Percentiles rank a stretch among this genome's conserved stretches.
phyloP scores from a whole-genome alignment of 2,888 invertebrate species.

The Himalopsyche kuldschensis region DNA sequence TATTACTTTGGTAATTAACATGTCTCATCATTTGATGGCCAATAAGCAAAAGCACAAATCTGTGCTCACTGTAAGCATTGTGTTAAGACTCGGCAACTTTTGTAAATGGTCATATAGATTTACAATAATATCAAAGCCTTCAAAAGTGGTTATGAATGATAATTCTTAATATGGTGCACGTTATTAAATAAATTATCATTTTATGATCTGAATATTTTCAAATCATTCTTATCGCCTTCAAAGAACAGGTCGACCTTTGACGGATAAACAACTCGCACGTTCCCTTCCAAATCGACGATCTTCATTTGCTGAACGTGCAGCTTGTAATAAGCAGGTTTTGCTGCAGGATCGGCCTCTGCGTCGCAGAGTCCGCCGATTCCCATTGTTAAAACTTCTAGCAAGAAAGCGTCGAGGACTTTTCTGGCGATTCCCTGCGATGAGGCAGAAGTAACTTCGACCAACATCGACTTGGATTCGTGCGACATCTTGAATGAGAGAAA shows the following conservation, averaged over 20 bases:
- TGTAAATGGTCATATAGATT: no score
- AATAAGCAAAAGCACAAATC: no score
- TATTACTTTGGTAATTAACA: no score
- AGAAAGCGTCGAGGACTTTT: slow-evolving; percentile 67
- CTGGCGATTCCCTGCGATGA: slow-evolving; percentile 66
- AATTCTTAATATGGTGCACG: not conserved
- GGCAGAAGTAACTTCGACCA: slow-evolving; percentile 78
- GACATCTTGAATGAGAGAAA: slow-evolving; percentile 62
- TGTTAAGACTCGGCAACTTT: no score
- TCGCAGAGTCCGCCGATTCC: slow-evolving; percentile 53
- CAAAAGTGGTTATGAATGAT: not conserved
- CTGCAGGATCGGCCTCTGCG: slow-evolving; percentile 40
- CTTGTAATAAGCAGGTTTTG: slow-evolving; percentile 41
- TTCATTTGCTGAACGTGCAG: slow-evolving; percentile 68
- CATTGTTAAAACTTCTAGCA: slow-evolving; percentile 65
- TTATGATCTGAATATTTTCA: slow-evolving; percentile 31
- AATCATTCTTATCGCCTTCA: slow-evolving; percentile 46
- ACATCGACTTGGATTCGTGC: slow-evolving; percentile 63
- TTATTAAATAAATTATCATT: not conserved
- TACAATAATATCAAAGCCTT: no score
- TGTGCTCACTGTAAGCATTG: no score
- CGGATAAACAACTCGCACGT: slow-evolving; percentile 77
- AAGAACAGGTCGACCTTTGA: slow-evolving; percentile 71
- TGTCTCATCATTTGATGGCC: no score
- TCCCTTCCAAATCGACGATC: slow-evolving; percentile 69